Conservation (phyloP, 2,113 vertebrate genomes). For the Candoia aspera region DNA sequence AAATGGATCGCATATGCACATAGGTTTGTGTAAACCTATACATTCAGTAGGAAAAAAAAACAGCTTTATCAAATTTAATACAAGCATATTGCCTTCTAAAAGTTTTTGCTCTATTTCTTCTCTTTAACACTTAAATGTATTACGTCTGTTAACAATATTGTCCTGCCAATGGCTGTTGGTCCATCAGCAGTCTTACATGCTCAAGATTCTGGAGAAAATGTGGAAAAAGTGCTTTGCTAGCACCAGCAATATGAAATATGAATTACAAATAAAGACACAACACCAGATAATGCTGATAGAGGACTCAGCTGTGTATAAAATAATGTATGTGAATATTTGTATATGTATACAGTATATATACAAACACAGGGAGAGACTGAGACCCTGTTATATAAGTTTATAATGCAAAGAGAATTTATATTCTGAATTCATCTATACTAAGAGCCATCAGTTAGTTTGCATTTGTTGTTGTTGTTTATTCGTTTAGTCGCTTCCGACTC, state of each 20-base stretch:
- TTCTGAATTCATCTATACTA: constrained; percentile 28
- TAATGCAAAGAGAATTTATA: neutral
- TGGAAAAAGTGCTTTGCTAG: constrained; percentile 68
- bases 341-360: neutral
- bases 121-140: constrained; percentile 70
- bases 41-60: constrained; percentile 22
- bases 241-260: constrained; percentile 67
- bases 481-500: too few species aligned
- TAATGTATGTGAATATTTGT: neutral
- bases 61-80: constrained; percentile 9
- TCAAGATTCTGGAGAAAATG: constrained; percentile 61
- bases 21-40: neutral
- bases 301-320: constrained; percentile 13
- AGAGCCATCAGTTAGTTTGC: constrained; percentile 10
- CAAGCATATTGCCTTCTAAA: constrained; percentile 60
- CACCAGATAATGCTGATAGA: constrained; percentile 49
- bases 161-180: constrained; percentile 63
- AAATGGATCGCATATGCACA: constrained; percentile 48
- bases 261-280: constrained; percentile 80
- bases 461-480: too few species aligned
- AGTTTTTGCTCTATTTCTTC: constrained; percentile 56
- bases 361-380: neutral
- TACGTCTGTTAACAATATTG: constrained; percentile 64
- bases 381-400: neutral
- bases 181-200: constrained; percentile 66